Conservation (phyloP, 2,888 invertebrate genomes). For the Cheilosia soror region DNA sequence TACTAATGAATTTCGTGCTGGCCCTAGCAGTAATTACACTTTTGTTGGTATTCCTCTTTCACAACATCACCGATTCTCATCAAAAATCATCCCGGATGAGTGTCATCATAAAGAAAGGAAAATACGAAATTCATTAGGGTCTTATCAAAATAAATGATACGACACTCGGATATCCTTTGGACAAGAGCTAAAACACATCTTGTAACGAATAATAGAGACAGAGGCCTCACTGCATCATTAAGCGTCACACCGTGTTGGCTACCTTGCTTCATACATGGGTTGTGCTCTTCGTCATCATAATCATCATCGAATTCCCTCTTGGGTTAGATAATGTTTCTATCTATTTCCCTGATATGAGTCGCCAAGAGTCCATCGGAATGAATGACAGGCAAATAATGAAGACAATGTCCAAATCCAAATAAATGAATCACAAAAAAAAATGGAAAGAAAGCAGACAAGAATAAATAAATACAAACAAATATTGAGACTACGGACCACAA, state of each 20-base stretch:
- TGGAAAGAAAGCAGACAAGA: conserved; percentile 70
- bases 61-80: conserved; percentile 39
- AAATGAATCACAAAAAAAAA: conserved; percentile 66
- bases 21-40: conserved; percentile 46
- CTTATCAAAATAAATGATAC: conserved; percentile 76
- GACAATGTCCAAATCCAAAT: conserved; percentile 74
- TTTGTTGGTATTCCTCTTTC: conserved; percentile 44
- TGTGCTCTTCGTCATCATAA: conserved; percentile 40
- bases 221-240: conserved; percentile 61
- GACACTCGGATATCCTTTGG: conserved; percentile 74
- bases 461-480: conserved; percentile 74
- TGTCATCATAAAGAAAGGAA: conserved; percentile 70
- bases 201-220: conserved; percentile 49
- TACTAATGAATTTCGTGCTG: conserved; percentile 63
- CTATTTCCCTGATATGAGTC: conserved; percentile 62
- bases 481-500: conserved; percentile 59
- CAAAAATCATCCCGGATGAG: conserved; percentile 63
- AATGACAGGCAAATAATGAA: conserved; percentile 71
- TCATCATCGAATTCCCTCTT: conserved; percentile 57
- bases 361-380: conserved; percentile 48
- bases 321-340: conserved; percentile 72
- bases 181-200: conserved; percentile 64
- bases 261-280: conserved; percentile 23
- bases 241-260: conserved; percentile 61
- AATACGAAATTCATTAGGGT: conserved; percentile 75